Evolutionary conservation across 2,797 vertebrate species (phyloP), one percentile per base, ranked within the genome.

Genomic region (Schizopygopsis pylzovi): DNA sequence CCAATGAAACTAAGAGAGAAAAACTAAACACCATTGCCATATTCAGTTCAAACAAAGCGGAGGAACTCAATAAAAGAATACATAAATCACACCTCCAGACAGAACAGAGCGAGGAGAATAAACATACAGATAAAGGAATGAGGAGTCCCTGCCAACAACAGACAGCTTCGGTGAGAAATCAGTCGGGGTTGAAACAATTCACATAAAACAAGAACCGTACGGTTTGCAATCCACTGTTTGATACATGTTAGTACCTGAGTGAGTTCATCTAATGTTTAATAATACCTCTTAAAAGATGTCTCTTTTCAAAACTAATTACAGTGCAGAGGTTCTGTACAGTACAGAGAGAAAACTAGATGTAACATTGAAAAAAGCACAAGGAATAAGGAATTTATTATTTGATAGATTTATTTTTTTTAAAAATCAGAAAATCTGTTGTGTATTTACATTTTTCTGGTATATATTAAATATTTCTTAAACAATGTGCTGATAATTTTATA

Each of bases 1-100:
- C 76, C 54, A 72, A 80, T 37, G 52, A 85, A 85, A 85, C n/a
- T 1, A 33, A 3, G 43, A 80, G 79, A 67, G 28, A 79, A 80
- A 15, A 28, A 6, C 43, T 39, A 79, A 73, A 86, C 77, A 89
- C 37, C 79, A 20, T 67, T 45, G 83, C 83, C 81, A 82, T 82
- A 82, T 81, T 81, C 56, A 68, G 59, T 78, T 65, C 20, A 76
- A 78, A 83, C 79, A 81, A 70, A 61, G 59, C 33, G 39, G 12
- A 85, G 71, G 72, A 61, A 86, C 82, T 83, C 76, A 88, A 85
- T 87, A 81, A 84, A 84, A 13, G 45, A 37, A 47, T 52, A 63
- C 81, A 89, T 82, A 85, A 90, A 88, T 91, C 89, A 87, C 59
- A 81, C 37, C 10, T 25, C 52, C 73, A 83, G 45, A 85, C 79